phyloP scores from a whole-genome alignment of 2,797 vertebrate genomes.

The Bovichtus diacanthus region DNA sequence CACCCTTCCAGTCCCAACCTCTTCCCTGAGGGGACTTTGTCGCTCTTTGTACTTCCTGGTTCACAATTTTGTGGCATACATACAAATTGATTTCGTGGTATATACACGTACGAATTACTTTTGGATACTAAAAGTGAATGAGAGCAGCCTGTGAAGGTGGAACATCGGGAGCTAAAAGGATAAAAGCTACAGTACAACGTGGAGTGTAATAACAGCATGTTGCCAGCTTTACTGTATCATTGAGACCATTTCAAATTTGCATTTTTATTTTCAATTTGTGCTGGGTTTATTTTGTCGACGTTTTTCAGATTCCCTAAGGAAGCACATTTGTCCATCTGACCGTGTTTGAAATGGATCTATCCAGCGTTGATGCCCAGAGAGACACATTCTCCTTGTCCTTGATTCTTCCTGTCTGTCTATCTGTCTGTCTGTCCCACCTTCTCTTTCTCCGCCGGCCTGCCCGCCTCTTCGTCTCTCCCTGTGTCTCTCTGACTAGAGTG shows the following conservation, averaged over 20 bases:
- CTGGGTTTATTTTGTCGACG: background rate
- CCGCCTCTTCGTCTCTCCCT: slow-evolving; percentile 68
- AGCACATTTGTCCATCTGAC: background rate
- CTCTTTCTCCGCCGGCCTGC: slow-evolving; percentile 45
- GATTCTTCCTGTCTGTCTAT: slow-evolving; percentile 33
- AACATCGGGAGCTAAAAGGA: background rate
- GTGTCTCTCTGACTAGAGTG: slow-evolving; percentile 70
- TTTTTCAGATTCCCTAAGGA: background rate
- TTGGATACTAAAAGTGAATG: too few relatives aligned
- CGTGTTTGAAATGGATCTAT: slow-evolving; percentile 19
- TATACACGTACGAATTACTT: too few relatives aligned
- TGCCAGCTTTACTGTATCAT: background rate
- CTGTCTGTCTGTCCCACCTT: slow-evolving; percentile 48
- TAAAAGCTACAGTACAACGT: too few relatives aligned
- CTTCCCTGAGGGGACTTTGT: too few relatives aligned
- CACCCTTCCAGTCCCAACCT: too few relatives aligned
- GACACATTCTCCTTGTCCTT: slow-evolving; percentile 36
- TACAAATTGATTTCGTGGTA: too few relatives aligned
- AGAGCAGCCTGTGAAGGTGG: background rate
- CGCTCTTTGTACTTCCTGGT: too few relatives aligned
- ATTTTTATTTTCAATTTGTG: background rate
- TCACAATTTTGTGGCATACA: too few relatives aligned
- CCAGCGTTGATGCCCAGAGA: background rate
- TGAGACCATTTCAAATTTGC: background rate
- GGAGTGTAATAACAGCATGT: too few relatives aligned